Evolutionary conservation across 2,113 vertebrate genomes (phyloP).

Genomic region (Ondatra zibethicus): DNA sequence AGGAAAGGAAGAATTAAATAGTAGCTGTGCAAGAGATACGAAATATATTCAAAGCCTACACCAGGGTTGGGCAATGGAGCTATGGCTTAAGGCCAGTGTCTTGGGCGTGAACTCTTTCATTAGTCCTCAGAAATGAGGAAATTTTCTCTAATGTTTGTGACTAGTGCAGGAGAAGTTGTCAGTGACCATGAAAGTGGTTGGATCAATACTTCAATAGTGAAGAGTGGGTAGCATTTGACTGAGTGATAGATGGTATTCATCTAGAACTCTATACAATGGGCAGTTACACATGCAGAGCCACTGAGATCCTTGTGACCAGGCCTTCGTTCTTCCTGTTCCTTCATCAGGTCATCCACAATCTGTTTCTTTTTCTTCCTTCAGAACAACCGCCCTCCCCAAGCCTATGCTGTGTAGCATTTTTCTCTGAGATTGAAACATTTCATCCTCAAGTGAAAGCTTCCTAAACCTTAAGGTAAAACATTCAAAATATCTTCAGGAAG

Average conservation of each 20-base stretch:
- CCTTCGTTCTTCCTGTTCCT: neutral
- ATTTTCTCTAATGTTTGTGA: neutral
- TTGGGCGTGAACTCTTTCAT: neutral
- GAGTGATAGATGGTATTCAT: neutral
- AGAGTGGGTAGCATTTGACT: neutral
- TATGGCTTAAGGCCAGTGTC: neutral
- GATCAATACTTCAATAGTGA: neutral
- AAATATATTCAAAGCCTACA: neutral
- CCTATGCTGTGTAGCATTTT: neutral
- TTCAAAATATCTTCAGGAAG: neutral
- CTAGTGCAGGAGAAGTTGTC: neutral
- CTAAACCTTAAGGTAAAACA: neutral
- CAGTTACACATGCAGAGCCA: neutral
- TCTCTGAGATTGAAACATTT: neutral
- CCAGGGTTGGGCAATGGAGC: neutral
- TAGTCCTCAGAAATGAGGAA: neutral
- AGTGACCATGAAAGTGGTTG: neutral
- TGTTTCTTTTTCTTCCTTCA: neutral
- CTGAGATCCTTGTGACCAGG: neutral
- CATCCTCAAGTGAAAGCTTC: neutral
- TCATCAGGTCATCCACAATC: neutral
- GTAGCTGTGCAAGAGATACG: neutral
- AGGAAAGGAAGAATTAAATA: neutral
- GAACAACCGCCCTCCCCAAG: neutral
- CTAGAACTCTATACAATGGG: neutral